Conservation (phyloP, 1,140 invertebrate genomes). For the Drosophila subpulchrella region DNA sequence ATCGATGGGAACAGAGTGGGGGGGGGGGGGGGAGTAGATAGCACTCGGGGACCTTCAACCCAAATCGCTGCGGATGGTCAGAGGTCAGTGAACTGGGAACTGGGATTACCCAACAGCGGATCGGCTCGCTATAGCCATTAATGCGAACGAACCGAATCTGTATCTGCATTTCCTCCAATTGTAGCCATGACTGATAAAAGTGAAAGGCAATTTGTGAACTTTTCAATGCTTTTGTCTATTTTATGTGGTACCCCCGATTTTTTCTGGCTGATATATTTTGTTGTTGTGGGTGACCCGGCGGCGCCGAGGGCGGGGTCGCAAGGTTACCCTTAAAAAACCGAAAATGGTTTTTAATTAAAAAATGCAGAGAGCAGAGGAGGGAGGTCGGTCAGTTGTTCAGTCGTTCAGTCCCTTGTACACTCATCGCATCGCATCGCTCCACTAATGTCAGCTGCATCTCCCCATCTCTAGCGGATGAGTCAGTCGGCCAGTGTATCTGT, state of each 20-base stretch:
- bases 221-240: constrained; percentile 28
- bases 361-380: not conserved
- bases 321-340: constrained; percentile 22
- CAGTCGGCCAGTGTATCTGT: constrained; percentile 15
- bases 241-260: constrained; percentile 9
- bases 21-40: not conserved
- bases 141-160: not conserved
- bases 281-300: constrained; percentile 25
- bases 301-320: constrained; percentile 19
- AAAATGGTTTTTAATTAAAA: constrained; percentile 42
- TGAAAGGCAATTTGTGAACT: constrained; percentile 53
- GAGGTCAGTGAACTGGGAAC: constrained; percentile 10
- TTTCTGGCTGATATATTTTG: constrained; percentile 15
- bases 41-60: constrained; percentile 12
- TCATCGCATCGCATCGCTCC: constrained; percentile 9
- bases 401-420: constrained; percentile 11
- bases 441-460: constrained; percentile 39
- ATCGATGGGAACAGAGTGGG: constrained; percentile 6
- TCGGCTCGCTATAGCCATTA: constrained; percentile 10
- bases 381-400: not conserved
- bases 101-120: constrained; percentile 15
- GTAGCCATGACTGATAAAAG: constrained; percentile 37
- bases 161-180: constrained; percentile 20
- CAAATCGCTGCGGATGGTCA: constrained; percentile 1
- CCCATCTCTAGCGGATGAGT: constrained; percentile 31